Base-by-base conservation (phyloP, 2,888 invertebrate genomes). In the Pterostichus niger region DNA sequence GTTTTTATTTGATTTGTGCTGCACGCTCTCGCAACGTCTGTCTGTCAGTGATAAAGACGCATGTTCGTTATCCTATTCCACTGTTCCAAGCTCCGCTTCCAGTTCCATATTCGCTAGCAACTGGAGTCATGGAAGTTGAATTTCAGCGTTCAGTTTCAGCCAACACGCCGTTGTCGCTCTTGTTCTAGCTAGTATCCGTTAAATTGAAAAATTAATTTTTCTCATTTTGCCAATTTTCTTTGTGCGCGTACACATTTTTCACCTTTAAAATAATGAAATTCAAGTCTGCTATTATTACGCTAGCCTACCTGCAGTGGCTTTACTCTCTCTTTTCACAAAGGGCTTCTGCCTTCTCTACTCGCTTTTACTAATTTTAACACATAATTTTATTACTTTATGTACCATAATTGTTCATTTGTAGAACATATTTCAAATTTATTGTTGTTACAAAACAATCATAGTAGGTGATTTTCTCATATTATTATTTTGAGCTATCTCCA, bases 201-300 rank as follows among this genome's bases (percentile, higher is more conserved):
- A 68, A 68, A 68, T 68, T 68, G 68, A 68, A 68, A 68, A 68
- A 68, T 68, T 68, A 68, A 68, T 68, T 68, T 68, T 68, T 68
- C 61, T 68, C 68, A 68, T 68, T 68, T 68, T 68, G 68, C 44
- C 68, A 68, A 68, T 68, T 68, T 68, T 68, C 68, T 68, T 68
- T 68, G 40, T 68, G 44, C 17, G 40, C 44, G 40, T 40, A 68
- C 68, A 68, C 68, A 68, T 68, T 68, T 33, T 68, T 44, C 68
- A 68, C 68, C 15, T 68, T 68, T 68, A 68, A 17, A 44, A 68
- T 68, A 44, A 68, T 44, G 40, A 68, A 68, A 68, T 68, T 68
- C 40, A 44, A 44, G n/a, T 61, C 33, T 35, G 61, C n/a, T 61
- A 61, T 61, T 61, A 61, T 61, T 61, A 31, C 61, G 35, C 35